Evolutionary conservation across 2,888 invertebrate genomes (phyloP), one percentile per base, ranked within the genome.

Genomic region (Acleris holmiana): DNA sequence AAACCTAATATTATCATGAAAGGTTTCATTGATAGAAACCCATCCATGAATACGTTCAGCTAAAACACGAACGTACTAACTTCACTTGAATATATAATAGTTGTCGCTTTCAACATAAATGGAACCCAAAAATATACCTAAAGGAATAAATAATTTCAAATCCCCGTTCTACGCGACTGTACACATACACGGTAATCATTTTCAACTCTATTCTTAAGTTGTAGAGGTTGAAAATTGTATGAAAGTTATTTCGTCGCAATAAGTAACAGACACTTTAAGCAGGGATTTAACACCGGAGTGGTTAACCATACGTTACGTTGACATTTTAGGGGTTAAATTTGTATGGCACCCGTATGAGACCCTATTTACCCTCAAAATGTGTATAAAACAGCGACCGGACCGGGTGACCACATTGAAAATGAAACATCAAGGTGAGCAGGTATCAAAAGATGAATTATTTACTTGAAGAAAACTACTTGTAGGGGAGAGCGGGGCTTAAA

Each of bases 291-390:
- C 69, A 68, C 72, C 72, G 75, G 75, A 79, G 79, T 81, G 83
- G 79, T 81, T 79, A 80, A 77, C 80, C 82, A 82, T 84, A 82
- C 75, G 80, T 82, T 76, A 80, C 76, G 61, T 74, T 75, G 76
- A 63, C 59, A 75, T 65, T 59, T 60, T 54, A 60, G 49, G 59
- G 63, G 70, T 73, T 69, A 71, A 72, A 69, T 72, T 78, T 75
- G 69, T 77, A 80, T 68, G 79, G 76, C 74, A 76, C 77, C 73
- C 54, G 67, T 69, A 71, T 54, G 63, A 72, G 69, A 67, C 73
- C 53, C 53, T 64, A 64, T 66, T 67, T 65, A 64, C 25, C 49
- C 35, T 48, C 44, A 49, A 53, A 59, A 59, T 48, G 29, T 59
- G 59, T 64, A 53, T 49, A 60, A 65, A 65, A 60, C 55, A 60